Evolutionary conservation across 2,888 invertebrate species (phyloP).

Genomic region (Amiota communis): DNA sequence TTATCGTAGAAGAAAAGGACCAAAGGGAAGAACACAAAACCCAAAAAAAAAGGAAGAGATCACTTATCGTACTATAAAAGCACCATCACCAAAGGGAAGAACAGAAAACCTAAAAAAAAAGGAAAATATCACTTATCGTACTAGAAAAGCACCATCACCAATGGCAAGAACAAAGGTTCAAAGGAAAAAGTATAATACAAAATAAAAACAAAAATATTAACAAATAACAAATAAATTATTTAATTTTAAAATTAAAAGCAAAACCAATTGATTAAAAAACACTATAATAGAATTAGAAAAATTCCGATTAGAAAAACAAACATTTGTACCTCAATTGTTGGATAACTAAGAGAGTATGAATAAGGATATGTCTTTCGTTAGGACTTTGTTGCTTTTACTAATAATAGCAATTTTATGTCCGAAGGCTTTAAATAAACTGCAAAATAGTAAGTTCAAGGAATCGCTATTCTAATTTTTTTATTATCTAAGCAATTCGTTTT

Average conservation of each 20-base stretch:
- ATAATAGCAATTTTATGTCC: background rate
- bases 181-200: too few relatives aligned
- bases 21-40: too few relatives aligned
- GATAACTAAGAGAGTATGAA: background rate
- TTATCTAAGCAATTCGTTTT: background rate
- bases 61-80: background rate
- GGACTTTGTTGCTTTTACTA: background rate
- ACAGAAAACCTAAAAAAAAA: background rate
- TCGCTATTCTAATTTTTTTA: background rate
- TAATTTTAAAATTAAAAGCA: too few relatives aligned
- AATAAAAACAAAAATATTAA: too few relatives aligned
- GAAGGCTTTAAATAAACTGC: background rate
- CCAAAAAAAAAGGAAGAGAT: too few relatives aligned
- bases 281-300: too few relatives aligned
- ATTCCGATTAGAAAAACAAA: background rate
- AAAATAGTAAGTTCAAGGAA: constrained; percentile 1
- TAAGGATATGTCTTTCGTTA: background rate
- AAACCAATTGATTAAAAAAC: too few relatives aligned
- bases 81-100: background rate
- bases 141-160: too few relatives aligned
- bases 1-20: too few relatives aligned
- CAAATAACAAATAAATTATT: too few relatives aligned
- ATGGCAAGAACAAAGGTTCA: too few relatives aligned
- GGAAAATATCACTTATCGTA: background rate
- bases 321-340: background rate